A percentile compares a stretch with the other conserved stretches of the same genome.
Conservation (phyloP, 1,140 invertebrate genomes). For the Drosophila oshimai region DNA sequence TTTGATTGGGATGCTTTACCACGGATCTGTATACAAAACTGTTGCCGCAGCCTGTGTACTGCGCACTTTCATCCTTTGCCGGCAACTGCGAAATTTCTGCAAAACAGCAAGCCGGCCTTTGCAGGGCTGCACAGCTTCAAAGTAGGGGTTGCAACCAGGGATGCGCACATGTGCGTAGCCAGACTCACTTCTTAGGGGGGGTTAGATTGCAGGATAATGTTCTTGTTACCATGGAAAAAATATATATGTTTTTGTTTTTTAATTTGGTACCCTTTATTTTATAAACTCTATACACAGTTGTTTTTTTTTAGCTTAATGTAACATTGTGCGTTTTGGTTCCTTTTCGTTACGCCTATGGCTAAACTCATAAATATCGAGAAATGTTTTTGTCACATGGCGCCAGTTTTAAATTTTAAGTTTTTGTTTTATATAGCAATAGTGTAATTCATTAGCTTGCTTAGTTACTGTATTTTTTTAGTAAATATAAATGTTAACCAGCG, state of each 20-base stretch:
- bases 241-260: background rate
- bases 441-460: no score
- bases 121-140: conserved; percentile 23
- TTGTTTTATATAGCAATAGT: no score
- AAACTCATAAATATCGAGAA: background rate
- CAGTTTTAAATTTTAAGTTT: background rate
- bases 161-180: background rate
- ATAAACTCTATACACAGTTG: no score
- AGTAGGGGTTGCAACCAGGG: conserved; percentile 11
- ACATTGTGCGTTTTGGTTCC: background rate
- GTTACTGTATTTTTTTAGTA: no score
- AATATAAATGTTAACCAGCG: no score
- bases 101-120: conserved; percentile 7
- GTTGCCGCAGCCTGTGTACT: conserved; percentile 13
- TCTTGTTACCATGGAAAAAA: background rate
- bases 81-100: conserved; percentile 14
- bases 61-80: conserved; percentile 54
- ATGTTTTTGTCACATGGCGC: background rate
- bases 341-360: background rate
- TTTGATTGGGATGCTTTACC: conserved; percentile 9
- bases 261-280: no score
- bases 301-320: no score
- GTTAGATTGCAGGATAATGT: background rate
- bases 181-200: background rate
- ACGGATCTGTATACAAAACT: background rate